Evolutionary conservation across 1,140 invertebrate genomes (phyloP), one percentile per base, ranked within the genome.

Genomic region (Drosophila ambigua): DNA sequence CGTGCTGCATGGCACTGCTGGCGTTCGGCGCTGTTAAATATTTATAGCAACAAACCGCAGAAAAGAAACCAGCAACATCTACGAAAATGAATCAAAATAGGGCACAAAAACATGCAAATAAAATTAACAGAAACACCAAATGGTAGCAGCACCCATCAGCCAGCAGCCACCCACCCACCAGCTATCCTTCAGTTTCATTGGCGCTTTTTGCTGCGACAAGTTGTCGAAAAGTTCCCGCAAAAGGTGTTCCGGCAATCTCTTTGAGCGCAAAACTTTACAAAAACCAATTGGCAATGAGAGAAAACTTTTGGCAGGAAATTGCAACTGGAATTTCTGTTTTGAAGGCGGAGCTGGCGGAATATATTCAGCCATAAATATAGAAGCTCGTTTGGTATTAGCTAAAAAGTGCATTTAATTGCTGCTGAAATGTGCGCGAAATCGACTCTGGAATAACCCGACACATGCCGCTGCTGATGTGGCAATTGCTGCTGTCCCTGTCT

Each of bases 61-160:
- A 28, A 71, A 59, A 61, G 28, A 54, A n/a, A 57, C 16, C 16
- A 46, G 41, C 28, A 26, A 16, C 24, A 66, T 55, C 69, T 63
- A 76, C 69, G 65, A 48, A 82, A 79, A 82, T 82, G 80, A 88
- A 87, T 88, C 76, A 88, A 87, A 88, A 49, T 26, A 58, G 69
- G 64, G 64, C 63, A 82, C 76, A 88, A 82, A 87, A 72, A 85
- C 58, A 78, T 78, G 83, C 79, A 87, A 87, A 87, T 88, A 83
- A 87, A 87, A 87, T 87, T 88, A 87, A 87, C 71, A 82, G 39
- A 81, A 79, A 73, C 61, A 4, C 35, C 50, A 82, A 62, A 72
- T 51, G 39, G 43, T 15, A 65, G 53, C 46, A 11, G 23, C 39
- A 43, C 23, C 68, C 3, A 24, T 3, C 58, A 16, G 46, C 46